phyloP scores from a whole-genome alignment of 2,797 vertebrate species.

The Malacoctenus gilli region DNA sequence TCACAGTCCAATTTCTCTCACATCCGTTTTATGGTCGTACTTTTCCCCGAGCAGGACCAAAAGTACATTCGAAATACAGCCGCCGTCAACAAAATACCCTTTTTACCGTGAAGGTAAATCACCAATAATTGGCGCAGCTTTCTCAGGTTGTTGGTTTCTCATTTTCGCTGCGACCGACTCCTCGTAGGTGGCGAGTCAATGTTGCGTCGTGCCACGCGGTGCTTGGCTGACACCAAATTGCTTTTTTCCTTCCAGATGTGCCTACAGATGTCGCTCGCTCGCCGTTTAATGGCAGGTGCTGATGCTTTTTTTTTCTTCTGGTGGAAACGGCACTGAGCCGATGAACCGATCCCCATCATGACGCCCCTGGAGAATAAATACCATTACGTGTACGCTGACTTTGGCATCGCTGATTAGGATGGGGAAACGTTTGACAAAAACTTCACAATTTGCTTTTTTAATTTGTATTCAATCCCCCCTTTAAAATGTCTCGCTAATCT shows the following conservation, averaged over 20 bases:
- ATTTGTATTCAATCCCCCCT: constrained; percentile 2
- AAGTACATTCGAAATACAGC: not conserved
- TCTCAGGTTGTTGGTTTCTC: constrained; percentile 41
- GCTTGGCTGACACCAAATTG: constrained; percentile 27
- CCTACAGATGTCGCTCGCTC: constrained; percentile 60
- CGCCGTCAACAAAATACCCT: constrained; percentile 9
- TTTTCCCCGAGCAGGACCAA: constrained; percentile 5
- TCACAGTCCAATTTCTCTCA: not conserved
- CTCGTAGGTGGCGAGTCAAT: constrained; percentile 39
- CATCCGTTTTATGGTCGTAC: not conserved
- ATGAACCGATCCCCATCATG: constrained; percentile 46
- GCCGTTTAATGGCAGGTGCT: constrained; percentile 53
- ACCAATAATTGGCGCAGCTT: constrained; percentile 29
- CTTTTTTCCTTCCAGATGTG: constrained; percentile 56
- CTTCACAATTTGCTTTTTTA: constrained; percentile 12
- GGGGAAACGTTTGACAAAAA: constrained; percentile 19
- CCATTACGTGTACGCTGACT: constrained; percentile 36
- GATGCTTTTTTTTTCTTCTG: constrained; percentile 56
- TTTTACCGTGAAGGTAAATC: constrained; percentile 4
- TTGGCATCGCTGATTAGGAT: constrained; percentile 16
- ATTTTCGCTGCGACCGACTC: constrained; percentile 35
- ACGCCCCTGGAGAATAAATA: constrained; percentile 45
- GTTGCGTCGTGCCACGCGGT: constrained; percentile 27
- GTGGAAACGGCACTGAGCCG: constrained; percentile 41
- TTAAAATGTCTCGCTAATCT: not conserved